Percentiles rank a stretch among this genome's conserved stretches.
These are phyloP conservation scores for Agrypnia vestita DNA, from an alignment of 1,140 invertebrate genomes.

Conservation along the genomic window DNA sequence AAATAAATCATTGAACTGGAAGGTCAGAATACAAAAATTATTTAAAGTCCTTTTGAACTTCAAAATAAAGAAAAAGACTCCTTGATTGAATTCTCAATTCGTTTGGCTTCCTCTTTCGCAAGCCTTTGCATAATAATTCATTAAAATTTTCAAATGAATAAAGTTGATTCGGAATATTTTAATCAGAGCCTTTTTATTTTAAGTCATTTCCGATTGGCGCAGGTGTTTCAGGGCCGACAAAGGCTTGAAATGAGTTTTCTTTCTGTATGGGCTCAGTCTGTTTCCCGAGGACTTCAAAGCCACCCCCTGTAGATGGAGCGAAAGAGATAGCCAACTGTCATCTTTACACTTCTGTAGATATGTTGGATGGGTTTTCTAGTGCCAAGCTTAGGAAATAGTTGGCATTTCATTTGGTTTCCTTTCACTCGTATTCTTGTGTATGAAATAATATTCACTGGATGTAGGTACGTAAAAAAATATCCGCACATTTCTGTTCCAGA, in stretches of 20 bases:
- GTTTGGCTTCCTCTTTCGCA: background rate
- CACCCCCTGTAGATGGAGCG: background rate
- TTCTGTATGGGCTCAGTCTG: slow-evolving; percentile 21
- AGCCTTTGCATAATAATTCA: slow-evolving; percentile 48
- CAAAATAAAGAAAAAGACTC: background rate
- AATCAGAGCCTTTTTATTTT: slow-evolving; percentile 59
- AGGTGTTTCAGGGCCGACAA: slow-evolving; percentile 51
- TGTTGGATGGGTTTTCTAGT: slow-evolving; percentile 25
- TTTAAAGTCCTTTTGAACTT: background rate
- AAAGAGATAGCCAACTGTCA: slow-evolving; percentile 8
- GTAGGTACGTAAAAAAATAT: too few species aligned
- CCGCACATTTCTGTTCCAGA: too few species aligned
- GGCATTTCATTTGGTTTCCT: too few species aligned
- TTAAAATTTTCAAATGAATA: slow-evolving; percentile 57
- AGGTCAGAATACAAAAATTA: too few species aligned
- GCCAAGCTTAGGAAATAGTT: too few species aligned
- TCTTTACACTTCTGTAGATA: slow-evolving; percentile 6
- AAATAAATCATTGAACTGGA: too few species aligned
- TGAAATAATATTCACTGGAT: too few species aligned
- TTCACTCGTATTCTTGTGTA: too few species aligned
- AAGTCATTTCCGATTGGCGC: slow-evolving; percentile 57
- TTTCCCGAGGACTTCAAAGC: slow-evolving; percentile 24
- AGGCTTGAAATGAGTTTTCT: slow-evolving; percentile 47
- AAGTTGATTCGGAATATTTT: slow-evolving; percentile 58
- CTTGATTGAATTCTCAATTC: background rate